Evolutionary conservation across 2,888 invertebrate genomes (phyloP).

Genomic region (Flexamia atlantica): DNA sequence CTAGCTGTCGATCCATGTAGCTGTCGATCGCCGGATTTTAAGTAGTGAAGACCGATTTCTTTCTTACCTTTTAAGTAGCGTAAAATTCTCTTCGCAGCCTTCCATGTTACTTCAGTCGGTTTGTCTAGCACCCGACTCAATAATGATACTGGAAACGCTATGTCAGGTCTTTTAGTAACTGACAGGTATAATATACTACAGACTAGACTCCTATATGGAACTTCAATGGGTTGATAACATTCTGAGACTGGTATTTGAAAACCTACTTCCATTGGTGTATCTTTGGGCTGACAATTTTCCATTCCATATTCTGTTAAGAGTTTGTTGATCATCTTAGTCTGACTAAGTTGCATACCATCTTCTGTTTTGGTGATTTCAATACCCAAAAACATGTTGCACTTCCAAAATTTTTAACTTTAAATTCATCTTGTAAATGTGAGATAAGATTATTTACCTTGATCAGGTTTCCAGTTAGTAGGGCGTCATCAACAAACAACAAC

Average conservation of each 20-base stretch:
- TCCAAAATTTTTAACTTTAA: slow-evolving; percentile 59
- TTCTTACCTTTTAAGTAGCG: slow-evolving; percentile 61
- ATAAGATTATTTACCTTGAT: slow-evolving; percentile 53
- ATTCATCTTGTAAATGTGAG: slow-evolving; percentile 54
- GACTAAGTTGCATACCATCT: slow-evolving; percentile 26
- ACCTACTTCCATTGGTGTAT: slow-evolving; percentile 63
- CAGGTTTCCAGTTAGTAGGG: slow-evolving; percentile 53
- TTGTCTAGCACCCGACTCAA: slow-evolving; percentile 60
- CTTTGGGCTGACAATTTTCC: slow-evolving; percentile 42
- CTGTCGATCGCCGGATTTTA: slow-evolving; percentile 35
- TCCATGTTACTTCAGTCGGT: slow-evolving; percentile 57
- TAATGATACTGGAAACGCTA: slow-evolving; percentile 54
- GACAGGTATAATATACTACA: slow-evolving; percentile 53
- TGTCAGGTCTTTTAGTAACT: slow-evolving; percentile 61
- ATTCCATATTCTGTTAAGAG: slow-evolving; percentile 54
- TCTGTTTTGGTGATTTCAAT: slow-evolving; percentile 53
- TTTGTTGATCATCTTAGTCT: slow-evolving; percentile 57
- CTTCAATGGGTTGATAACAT: slow-evolving; percentile 1
- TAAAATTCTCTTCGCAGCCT: slow-evolving; percentile 63
- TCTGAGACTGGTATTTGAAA: slow-evolving; percentile 46
- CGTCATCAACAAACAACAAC: slow-evolving; percentile 60
- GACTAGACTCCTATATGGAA: slow-evolving; percentile 60
- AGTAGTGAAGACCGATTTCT: slow-evolving; percentile 56
- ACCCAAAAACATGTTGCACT: slow-evolving; percentile 50
- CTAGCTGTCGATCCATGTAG: too few species aligned